Base-by-base conservation (phyloP, 2,797 vertebrate genomes). In the Cephalopachus bancanus region DNA sequence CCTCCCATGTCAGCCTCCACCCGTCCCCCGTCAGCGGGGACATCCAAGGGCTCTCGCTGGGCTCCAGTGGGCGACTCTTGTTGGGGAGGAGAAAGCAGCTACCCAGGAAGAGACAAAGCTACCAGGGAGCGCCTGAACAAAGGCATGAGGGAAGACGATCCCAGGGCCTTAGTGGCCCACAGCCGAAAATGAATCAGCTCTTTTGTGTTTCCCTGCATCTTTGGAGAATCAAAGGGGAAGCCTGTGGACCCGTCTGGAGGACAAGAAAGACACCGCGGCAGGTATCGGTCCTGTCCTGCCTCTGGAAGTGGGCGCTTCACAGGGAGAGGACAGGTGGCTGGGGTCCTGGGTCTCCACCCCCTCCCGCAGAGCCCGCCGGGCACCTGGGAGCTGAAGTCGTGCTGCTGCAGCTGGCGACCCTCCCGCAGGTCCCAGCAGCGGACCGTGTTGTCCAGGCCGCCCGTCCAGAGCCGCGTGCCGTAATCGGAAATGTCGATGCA, bases 401-500 rank as follows among this genome's bases (percentile, higher is more conserved):
- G 99, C 97, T 99, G 99, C 98, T 99, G 99, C 22, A 99, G 99
- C 98, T 99, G 99, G 0, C 99, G 98, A 8, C 99, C 99, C 92
- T 99, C 99, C 7, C 99, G 98, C 94, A 99, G 98, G 98, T 99
- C 99, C 99, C 99, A 99, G 98, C 99, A 99, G 96, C 99, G 98
- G 74, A 99, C 99, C 0, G 99, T 99, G 98, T 99, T 99, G 98
- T 99, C 99, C 98, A 99, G 97, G 0, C 99, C 99, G 0, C 99
- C 99, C 0, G 99, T 99, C 99, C 99, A 99, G 92, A 99, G 99
- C 91, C 99, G 99, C 94, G 99, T 99, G 95, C 99, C 99, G 0
- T 99, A 14, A 0, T 99, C 99, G 0, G 99, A 99, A 91, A 99
- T 99, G 93, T 99, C 99, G 0, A 99, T 99, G 98, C 99, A 99